These are phyloP conservation scores for Amblyornis subalaris DNA, from an alignment of 2,113 vertebrate genomes.

Conservation along the genomic window DNA sequence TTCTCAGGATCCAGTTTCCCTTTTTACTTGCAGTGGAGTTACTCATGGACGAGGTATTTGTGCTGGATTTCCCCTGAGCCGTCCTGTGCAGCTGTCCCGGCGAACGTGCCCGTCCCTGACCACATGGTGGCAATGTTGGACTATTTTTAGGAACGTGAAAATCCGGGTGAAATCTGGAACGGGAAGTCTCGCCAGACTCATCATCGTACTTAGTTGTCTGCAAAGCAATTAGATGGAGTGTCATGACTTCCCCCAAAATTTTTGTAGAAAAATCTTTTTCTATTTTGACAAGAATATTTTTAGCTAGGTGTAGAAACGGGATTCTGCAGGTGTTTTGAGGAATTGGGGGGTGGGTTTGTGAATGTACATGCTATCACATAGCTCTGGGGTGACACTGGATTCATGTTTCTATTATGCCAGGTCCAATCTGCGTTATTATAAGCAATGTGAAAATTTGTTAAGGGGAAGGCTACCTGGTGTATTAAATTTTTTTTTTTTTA, in stretches of 20 bases:
- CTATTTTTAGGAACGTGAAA: neutral
- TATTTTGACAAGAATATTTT: constrained; percentile 58
- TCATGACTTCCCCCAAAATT: neutral
- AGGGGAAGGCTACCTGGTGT: neutral
- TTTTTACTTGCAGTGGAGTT: neutral
- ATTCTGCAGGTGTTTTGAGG: neutral
- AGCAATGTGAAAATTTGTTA: neutral
- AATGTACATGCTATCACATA: neutral
- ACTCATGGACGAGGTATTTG: neutral
- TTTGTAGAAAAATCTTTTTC: constrained; percentile 53
- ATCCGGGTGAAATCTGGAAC: neutral
- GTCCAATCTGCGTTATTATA: neutral
- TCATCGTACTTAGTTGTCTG: neutral
- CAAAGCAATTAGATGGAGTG: neutral
- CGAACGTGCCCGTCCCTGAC: neutral
- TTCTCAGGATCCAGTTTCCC: neutral
- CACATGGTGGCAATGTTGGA: constrained; percentile 67
- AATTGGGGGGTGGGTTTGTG: neutral
- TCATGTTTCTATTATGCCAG: neutral
- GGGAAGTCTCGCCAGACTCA: neutral
- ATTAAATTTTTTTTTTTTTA: neutral
- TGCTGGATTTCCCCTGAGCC: neutral
- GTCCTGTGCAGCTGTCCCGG: neutral
- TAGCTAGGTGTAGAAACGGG: constrained; percentile 18
- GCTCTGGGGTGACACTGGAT: neutral